Base-by-base conservation (phyloP, 2,797 vertebrate species). In the Melanotaenia maccullochi region DNA sequence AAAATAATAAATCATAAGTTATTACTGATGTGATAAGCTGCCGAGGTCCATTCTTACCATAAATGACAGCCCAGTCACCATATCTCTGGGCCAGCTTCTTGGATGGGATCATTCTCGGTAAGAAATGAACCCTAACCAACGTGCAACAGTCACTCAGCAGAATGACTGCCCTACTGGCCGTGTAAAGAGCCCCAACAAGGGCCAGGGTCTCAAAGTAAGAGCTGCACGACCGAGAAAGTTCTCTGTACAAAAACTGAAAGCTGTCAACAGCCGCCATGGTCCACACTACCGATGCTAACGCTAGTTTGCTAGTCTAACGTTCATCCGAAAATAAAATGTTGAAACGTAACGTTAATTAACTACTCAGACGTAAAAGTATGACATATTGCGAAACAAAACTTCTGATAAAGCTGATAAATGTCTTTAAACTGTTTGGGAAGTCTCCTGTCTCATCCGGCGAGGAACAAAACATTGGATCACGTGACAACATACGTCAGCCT, bases 241-340 rank as follows among this genome's bases (percentile, higher is more conserved):
- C 96, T 82, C 92, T 91, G 81, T 96, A 97, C 85, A 99, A 81
- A 25, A 98, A 85, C 58, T 93, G 89, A 85, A 99, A 99, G 78
- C 93, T 96, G 93, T 99, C 98, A 30, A 99, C 98, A 0, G 97
- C 96, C 73, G 98, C 97, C 97, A 99, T 99, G 0, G 20, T 76
- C 20, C 20, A 60, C 65, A 49, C 58, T 7, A 0, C 0, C 14
- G 68, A 40, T 67, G 68, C 51, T 52, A 44, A 54, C 57, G 72
- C 81, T 78, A 67, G 0, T 30, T 4, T 30, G n/a, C 12, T 51
- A 66, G 4, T 28, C 42, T 54, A 28, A 63, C 0, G 16, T n/a
- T 8, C 30, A 12, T 44, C 30, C 9, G 0, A 35, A 3, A 32
- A 18, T 28, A 51, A 33, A 49, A 28, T 47, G 30, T 18, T 3